Conservation (phyloP, 2,888 invertebrate genomes). For the Perithous albicinctus region DNA sequence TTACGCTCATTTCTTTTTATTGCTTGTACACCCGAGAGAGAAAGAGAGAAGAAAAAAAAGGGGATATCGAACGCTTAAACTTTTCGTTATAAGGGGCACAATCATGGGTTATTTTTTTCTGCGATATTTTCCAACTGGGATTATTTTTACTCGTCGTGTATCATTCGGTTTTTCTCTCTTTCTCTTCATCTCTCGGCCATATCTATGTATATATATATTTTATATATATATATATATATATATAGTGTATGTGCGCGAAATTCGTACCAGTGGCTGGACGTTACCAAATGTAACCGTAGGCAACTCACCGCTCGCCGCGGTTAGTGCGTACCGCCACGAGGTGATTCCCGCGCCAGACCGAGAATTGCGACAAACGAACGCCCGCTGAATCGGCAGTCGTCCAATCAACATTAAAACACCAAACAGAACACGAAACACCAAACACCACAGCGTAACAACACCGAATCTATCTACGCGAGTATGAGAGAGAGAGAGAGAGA, state of each 20-base stretch:
- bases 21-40: not conserved
- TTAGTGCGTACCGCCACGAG: conserved; percentile 37
- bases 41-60: not conserved
- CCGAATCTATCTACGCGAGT: conserved; percentile 68
- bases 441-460: conserved; percentile 73
- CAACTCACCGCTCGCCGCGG: conserved; percentile 39
- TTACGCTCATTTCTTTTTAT: not conserved
- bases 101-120: not conserved
- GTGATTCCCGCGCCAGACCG: conserved; percentile 57
- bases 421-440: conserved; percentile 79
- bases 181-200: conserved; percentile 18
- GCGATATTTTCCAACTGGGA: conserved; percentile 5
- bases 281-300: conserved; percentile 54
- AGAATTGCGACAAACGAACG: conserved; percentile 82
- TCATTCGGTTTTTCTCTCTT: conserved; percentile 22
- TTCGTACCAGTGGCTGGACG: conserved; percentile 36
- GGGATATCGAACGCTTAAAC: not conserved
- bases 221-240: not conserved
- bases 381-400: conserved; percentile 83
- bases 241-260: not conserved
- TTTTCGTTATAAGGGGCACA: not conserved
- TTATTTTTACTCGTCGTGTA: conserved; percentile 30
- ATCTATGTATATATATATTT: not conserved
- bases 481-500: conserved; percentile 46
- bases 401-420: conserved; percentile 84